Evolutionary conservation across 2,797 vertebrate genomes (phyloP), one percentile per base, ranked within the genome.

Genomic region (Mustela erminea): DNA sequence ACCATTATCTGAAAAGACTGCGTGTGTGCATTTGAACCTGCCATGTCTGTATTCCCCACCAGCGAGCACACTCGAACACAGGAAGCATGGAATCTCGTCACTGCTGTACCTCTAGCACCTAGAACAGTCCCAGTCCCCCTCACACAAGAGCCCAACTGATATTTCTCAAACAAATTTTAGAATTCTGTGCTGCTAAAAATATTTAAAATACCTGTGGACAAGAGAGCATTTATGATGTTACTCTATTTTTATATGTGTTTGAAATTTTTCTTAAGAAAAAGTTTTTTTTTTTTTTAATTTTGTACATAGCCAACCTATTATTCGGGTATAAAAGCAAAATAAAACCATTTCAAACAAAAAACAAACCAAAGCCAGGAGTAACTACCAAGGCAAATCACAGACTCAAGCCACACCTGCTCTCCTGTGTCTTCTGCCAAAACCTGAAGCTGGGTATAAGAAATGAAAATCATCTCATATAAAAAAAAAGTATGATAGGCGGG

Each of bases 181-280:
- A 82, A 64, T 21, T 82, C 4, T 29, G 10, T 49, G 21, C 58
- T 52, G 43, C 82, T 58, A 66, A 14, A 86, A 86, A 92, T 7
- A 25, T 58, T 86, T 81, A 21, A 83, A 87, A 87, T 15, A 29
- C 15, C n/a, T 7, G 60, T 21, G 10, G 62, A 68, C 9, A 77
- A 64, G 38, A 64, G 58, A 27, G 6, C 35, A 23, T 46, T 72
- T 32, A 27, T 46, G 29, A 58, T 14, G 5, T 35, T 58, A 70
- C 49, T 94, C 84, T 60, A 54, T 56, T 93, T 97, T 74, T 56
- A 25, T 56, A 43, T 21, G 52, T 56, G 43, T 54, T 92, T 89
- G n/a, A 85, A 88, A 62, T 80, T 81, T 90, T 66, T 93, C 75
- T 43, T 87, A 70, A 87, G 32, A 32, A 77, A 85, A 75, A 27